Conservation (phyloP, 2,888 invertebrate species). For the Apoderus coryli region DNA sequence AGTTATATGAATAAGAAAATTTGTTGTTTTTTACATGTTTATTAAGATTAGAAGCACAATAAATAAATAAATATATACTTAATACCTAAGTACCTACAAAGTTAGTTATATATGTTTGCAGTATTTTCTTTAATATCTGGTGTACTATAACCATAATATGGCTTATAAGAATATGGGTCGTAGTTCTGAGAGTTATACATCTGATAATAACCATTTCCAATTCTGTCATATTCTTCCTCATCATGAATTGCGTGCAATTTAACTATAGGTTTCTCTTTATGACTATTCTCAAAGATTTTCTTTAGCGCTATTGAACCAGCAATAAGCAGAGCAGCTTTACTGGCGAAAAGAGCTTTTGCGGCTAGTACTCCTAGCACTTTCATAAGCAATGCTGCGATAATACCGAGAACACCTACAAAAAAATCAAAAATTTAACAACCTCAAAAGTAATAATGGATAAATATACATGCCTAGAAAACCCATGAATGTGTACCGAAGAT, state of each 20-base stretch:
- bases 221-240: constrained; percentile 27
- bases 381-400: constrained; percentile 53
- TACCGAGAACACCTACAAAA: constrained; percentile 37
- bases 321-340: constrained; percentile 58
- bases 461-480: too few species aligned
- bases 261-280: constrained; percentile 47
- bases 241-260: constrained; percentile 45
- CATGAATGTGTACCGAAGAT: too few species aligned
- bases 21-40: too few species aligned
- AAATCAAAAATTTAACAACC: too few species aligned
- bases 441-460: too few species aligned
- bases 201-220: constrained; percentile 13
- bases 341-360: constrained; percentile 55
- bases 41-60: too few species aligned
- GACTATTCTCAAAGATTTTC: constrained; percentile 55
- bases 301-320: constrained; percentile 55
- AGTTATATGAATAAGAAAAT: too few species aligned
- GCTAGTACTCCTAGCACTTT: constrained; percentile 57
- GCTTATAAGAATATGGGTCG: constrained; percentile 1
- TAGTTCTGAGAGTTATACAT: background rate
- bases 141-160: too few species aligned
- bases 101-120: too few species aligned
- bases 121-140: too few species aligned
- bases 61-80: too few species aligned
- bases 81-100: too few species aligned